phyloP scores from a whole-genome alignment of 2,888 invertebrate species.

The Campoletis raptor region DNA sequence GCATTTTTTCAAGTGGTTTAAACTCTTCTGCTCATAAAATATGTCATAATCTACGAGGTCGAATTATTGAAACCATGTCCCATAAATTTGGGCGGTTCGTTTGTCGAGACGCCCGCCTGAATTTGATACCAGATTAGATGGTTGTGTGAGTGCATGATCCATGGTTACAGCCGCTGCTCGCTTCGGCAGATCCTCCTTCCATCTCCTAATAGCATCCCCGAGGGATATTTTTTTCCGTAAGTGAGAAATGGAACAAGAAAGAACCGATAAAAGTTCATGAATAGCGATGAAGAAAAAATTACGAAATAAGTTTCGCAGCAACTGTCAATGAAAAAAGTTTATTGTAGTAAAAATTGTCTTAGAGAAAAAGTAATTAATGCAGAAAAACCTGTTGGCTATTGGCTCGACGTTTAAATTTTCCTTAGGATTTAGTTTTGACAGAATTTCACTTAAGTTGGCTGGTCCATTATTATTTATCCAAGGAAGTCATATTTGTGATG shows the following conservation, averaged over 20 bases:
- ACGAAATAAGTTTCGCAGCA: neutral
- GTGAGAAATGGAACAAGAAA: neutral
- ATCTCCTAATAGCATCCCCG: constrained; percentile 14
- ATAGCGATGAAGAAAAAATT: constrained; percentile 1
- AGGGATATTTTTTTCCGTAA: constrained; percentile 38
- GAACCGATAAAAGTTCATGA: neutral
- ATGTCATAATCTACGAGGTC: constrained; percentile 1
- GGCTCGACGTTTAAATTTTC: neutral
- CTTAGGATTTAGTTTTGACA: neutral
- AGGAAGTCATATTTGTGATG: neutral
- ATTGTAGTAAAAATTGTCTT: neutral
- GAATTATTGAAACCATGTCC: constrained; percentile 41
- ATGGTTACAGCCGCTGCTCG: constrained; percentile 44
- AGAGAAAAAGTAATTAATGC: neutral
- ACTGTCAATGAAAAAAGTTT: neutral
- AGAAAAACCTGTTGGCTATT: neutral
- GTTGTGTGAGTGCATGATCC: constrained; percentile 51
- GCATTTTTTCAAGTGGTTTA: neutral
- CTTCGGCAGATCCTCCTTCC: constrained; percentile 30
- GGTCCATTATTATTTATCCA: neutral
- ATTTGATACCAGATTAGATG: constrained; percentile 48
- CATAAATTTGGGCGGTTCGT: constrained; percentile 47
- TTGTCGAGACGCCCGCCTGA: constrained; percentile 20
- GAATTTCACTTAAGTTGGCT: neutral
- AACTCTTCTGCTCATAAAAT: constrained; percentile 5